Percentiles rank a stretch among this genome's conserved stretches.
Conservation (phyloP, 2,113 vertebrate genomes). For the Blennius ocellaris region DNA sequence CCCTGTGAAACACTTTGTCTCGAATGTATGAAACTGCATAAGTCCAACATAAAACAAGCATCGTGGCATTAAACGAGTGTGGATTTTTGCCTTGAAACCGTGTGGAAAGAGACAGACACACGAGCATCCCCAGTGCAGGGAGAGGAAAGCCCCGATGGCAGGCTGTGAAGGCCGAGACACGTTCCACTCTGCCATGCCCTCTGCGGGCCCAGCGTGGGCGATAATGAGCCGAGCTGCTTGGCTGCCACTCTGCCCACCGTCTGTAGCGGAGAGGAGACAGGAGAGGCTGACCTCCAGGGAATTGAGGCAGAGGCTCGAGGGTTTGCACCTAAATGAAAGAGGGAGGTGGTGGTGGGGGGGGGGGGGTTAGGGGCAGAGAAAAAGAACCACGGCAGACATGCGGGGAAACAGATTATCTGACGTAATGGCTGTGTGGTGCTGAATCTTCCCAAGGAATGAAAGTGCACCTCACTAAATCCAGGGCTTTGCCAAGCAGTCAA, state of each 20-base stretch:
- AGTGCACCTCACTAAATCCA: constrained; percentile 6
- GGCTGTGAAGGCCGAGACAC: constrained; percentile 37
- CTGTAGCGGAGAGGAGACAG: constrained; percentile 52
- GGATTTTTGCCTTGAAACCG: background rate
- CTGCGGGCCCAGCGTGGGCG: constrained; percentile 62
- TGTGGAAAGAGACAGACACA: constrained; percentile 11
- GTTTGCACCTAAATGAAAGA: constrained; percentile 45
- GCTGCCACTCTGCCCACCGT: constrained; percentile 66
- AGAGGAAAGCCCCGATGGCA: constrained; percentile 54
- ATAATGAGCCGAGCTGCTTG: constrained; percentile 77
- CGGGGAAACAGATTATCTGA: constrained; percentile 46
- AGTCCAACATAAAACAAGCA: background rate
- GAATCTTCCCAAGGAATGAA: constrained; percentile 31
- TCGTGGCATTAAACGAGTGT: background rate
- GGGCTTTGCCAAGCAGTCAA: constrained; percentile 10
- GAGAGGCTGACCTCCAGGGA: constrained; percentile 51
- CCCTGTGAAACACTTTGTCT: too few relatives aligned
- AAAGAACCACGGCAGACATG: constrained; percentile 16
- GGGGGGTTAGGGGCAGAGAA: constrained; percentile 42
- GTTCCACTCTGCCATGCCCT: constrained; percentile 57
- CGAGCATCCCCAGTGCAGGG: constrained; percentile 18
- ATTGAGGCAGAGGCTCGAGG: constrained; percentile 43
- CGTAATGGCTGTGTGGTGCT: constrained; percentile 28
- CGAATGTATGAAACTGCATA: too few relatives aligned
- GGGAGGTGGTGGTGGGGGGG: constrained; percentile 24